These are phyloP conservation scores for Crax fasciolata DNA, from an alignment of 2,797 vertebrate species.

Conservation along the genomic window DNA sequence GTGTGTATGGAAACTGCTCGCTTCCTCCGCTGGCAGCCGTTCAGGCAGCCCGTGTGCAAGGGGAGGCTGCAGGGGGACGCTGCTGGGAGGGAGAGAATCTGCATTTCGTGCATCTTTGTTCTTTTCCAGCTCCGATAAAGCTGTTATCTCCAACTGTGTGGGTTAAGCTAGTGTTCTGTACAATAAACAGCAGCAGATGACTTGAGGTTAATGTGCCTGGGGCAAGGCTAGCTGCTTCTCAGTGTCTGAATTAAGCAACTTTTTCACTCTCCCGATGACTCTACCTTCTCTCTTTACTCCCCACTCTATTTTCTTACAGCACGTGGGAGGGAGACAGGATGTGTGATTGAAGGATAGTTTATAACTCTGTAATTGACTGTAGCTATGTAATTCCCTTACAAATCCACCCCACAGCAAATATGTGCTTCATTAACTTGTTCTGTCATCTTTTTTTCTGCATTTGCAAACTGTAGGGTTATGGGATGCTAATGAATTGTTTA, in stretches of 20 bases:
- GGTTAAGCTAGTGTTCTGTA: slow-evolving; percentile 5
- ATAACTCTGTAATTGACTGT: neutral
- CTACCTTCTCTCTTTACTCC: slow-evolving; percentile 5
- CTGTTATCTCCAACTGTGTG: slow-evolving; percentile 21
- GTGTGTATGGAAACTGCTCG: slow-evolving; percentile 77
- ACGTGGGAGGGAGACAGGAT: slow-evolving; percentile 53
- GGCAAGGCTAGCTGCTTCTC: slow-evolving; percentile 31
- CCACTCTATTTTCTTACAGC: slow-evolving; percentile 13
- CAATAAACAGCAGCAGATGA: slow-evolving; percentile 2
- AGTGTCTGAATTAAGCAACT: neutral
- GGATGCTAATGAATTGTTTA: slow-evolving; percentile 52
- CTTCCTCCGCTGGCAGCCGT: slow-evolving; percentile 75
- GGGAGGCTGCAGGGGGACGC: slow-evolving; percentile 4
- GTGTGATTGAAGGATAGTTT: slow-evolving; percentile 28
- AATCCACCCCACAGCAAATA: neutral
- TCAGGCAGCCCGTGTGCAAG: slow-evolving; percentile 5
- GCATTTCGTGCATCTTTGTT: slow-evolving; percentile 41
- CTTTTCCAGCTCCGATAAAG: slow-evolving; percentile 59
- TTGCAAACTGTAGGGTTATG: slow-evolving; percentile 2
- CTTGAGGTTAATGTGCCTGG: neutral
- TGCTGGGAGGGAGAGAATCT: slow-evolving; percentile 30
- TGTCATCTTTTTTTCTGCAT: neutral
- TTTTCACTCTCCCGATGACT: slow-evolving; percentile 13
- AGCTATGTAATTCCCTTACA: neutral
- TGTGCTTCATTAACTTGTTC: slow-evolving; percentile 8